A percentile compares a stretch with the other conserved stretches of the same genome.
These are phyloP conservation scores for Venturia canescens DNA, from an alignment of 1,140 invertebrate genomes.

Conservation along the genomic window DNA sequence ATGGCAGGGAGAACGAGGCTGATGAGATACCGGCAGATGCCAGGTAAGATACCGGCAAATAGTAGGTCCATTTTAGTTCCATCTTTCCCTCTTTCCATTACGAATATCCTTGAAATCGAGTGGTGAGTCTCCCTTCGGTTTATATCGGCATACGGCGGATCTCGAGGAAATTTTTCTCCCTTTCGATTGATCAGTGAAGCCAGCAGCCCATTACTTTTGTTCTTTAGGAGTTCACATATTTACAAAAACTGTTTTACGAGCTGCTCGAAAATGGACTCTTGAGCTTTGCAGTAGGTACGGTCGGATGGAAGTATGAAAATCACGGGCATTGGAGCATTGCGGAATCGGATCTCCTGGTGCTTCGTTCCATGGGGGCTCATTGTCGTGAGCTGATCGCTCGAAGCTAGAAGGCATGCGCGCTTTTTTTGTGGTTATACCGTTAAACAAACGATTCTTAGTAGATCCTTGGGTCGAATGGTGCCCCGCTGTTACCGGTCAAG, in stretches of 20 bases:
- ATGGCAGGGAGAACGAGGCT: too few species aligned
- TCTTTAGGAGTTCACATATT: background rate
- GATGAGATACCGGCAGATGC: too few species aligned
- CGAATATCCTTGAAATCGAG: too few species aligned
- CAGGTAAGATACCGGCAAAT: too few species aligned
- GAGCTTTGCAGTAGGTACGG: slow-evolving; percentile 14
- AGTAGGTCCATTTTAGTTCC: too few species aligned
- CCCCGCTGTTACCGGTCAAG: slow-evolving; percentile 34
- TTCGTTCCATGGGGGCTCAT: slow-evolving; percentile 27
- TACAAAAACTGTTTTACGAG: background rate
- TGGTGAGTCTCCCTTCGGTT: background rate
- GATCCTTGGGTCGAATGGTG: background rate
- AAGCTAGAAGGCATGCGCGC: background rate
- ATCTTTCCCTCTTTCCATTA: background rate
- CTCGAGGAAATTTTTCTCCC: background rate
- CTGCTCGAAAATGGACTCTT: slow-evolving; percentile 1
- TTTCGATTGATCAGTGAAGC: background rate
- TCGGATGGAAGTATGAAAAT: slow-evolving; percentile 15
- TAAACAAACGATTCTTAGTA: background rate
- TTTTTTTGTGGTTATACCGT: too few species aligned
- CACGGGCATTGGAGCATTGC: slow-evolving; percentile 21
- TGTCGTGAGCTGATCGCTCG: background rate
- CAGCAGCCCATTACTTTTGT: slow-evolving; percentile 21
- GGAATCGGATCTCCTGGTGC: slow-evolving; percentile 25
- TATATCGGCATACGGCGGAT: background rate